These are phyloP conservation scores for Ophion ellenae DNA, from an alignment of 2,888 invertebrate species.

Conservation along the genomic window DNA sequence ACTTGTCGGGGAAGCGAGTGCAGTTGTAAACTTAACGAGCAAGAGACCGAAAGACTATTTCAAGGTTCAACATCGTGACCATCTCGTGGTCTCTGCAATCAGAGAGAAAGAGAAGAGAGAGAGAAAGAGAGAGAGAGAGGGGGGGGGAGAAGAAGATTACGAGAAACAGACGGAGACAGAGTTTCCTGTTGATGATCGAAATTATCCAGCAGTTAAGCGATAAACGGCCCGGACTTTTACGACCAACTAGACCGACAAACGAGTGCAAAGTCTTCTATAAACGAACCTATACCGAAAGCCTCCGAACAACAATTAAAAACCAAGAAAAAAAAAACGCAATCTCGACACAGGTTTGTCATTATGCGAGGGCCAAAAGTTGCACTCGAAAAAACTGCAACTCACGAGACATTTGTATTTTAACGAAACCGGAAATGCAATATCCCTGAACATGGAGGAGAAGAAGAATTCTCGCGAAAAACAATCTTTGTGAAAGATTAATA, in stretches of 20 bases:
- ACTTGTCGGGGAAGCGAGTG: conserved; percentile 18
- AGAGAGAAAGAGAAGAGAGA: background rate
- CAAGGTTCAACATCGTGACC: conserved; percentile 55
- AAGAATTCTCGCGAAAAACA: background rate
- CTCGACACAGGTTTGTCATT: too few species aligned
- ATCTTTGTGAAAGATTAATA: background rate
- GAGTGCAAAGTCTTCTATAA: conserved; percentile 12
- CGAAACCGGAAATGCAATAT: background rate
- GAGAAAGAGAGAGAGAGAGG: background rate
- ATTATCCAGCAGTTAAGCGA: conserved; percentile 42
- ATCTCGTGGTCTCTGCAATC: conserved; percentile 32
- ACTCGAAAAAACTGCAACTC: background rate
- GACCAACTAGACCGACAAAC: background rate
- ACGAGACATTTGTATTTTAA: background rate
- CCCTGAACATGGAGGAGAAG: background rate
- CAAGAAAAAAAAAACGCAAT: background rate
- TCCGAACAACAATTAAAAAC: background rate
- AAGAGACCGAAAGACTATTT: conserved; percentile 59
- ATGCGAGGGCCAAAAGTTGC: too few species aligned
- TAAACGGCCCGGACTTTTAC: conserved; percentile 11
- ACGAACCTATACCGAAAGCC: background rate
- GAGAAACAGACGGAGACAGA: background rate
- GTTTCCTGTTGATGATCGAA: conserved; percentile 41
- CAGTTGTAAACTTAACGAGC: conserved; percentile 59
- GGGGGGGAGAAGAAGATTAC: background rate